Evolutionary conservation across 2,113 vertebrate genomes (phyloP).

Genomic region (Sapajus apella): DNA sequence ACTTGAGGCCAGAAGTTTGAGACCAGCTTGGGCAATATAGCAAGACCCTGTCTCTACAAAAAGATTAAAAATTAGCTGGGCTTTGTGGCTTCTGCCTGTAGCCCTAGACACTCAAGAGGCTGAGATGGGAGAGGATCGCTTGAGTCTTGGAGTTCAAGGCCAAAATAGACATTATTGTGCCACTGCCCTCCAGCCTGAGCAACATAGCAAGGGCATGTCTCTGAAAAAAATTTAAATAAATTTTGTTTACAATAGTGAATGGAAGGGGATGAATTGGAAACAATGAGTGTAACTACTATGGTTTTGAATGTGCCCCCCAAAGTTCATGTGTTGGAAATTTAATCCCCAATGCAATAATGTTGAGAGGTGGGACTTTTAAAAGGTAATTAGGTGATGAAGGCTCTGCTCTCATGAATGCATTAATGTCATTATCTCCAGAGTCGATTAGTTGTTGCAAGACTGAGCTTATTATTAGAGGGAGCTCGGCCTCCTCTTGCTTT

Average conservation of each 20-base stretch:
- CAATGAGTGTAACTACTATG: background rate
- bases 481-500: background rate
- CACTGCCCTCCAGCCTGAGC: no score
- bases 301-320: background rate
- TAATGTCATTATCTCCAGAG: background rate
- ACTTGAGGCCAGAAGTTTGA: background rate
- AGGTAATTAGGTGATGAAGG: background rate
- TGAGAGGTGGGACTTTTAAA: background rate
- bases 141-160: no score
- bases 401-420: background rate
- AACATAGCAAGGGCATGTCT: no score
- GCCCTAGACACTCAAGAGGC: no score
- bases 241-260: background rate
- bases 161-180: no score
- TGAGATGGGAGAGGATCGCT: no score
- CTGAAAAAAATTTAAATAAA: no score
- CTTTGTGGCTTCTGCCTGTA: no score
- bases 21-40: background rate
- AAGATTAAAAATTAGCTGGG: background rate
- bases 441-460: background rate
- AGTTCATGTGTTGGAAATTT: background rate
- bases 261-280: background rate
- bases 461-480: background rate
- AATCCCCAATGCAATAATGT: background rate
- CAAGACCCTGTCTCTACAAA: background rate